Evolutionary conservation across 1,140 invertebrate genomes (phyloP).

Genomic region (Drosophila nannoptera): DNA sequence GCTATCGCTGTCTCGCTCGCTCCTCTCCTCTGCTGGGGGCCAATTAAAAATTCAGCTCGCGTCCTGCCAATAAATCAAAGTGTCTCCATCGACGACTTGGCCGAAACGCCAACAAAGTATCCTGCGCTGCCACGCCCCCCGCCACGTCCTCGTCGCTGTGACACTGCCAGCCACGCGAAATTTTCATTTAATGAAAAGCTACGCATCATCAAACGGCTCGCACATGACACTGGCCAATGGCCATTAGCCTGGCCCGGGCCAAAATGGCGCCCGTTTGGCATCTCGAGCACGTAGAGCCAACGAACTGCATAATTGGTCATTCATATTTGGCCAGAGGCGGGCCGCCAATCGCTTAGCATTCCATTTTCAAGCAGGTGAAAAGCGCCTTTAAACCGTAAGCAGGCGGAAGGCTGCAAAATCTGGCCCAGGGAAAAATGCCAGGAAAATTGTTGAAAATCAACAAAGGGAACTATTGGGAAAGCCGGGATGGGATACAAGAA

Average conservation of each 20-base stretch:
- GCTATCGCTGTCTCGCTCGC: conserved; percentile 6
- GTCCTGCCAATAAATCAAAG: conserved; percentile 75
- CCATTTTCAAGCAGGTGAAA: neutral
- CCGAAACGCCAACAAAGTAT: conserved; percentile 54
- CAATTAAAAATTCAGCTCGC: conserved; percentile 73
- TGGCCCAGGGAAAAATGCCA: too few species aligned
- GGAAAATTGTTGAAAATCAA: too few species aligned
- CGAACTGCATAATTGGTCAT: conserved; percentile 76
- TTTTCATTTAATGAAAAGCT: conserved; percentile 78
- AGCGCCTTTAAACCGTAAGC: too few species aligned
- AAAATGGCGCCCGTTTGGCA: conserved; percentile 50
- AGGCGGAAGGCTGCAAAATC: too few species aligned
- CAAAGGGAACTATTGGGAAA: too few species aligned
- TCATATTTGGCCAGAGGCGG: conserved; percentile 54
- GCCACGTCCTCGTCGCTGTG: neutral
- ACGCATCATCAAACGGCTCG: conserved; percentile 71
- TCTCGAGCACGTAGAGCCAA: conserved; percentile 67
- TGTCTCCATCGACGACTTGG: conserved; percentile 54
- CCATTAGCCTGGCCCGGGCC: neutral
- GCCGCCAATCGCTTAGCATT: conserved; percentile 25
- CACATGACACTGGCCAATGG: conserved; percentile 48
- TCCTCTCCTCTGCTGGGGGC: neutral
- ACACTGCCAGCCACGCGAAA: conserved; percentile 58
- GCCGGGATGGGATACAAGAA: too few species aligned
- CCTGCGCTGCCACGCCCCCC: neutral